Percentiles rank a stretch among this genome's conserved stretches.
phyloP scores from a whole-genome alignment of 2,113 vertebrate species.

The Telmatochromis bifrenatus region DNA sequence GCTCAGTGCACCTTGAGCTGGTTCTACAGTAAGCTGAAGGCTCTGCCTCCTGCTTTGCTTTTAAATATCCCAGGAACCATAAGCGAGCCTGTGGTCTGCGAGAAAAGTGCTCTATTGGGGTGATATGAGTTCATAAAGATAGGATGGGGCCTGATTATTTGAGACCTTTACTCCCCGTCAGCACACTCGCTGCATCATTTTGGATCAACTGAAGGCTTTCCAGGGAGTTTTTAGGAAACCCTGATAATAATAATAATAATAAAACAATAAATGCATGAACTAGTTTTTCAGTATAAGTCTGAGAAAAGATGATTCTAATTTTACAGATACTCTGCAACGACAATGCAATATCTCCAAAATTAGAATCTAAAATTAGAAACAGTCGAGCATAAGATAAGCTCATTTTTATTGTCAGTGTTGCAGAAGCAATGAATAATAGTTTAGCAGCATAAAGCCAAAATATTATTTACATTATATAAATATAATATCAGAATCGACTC shows the following conservation, averaged over 20 bases:
- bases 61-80: background rate
- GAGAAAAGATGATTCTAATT: background rate
- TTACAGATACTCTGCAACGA: background rate
- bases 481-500: background rate
- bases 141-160: background rate
- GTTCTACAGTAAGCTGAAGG: background rate
- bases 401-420: background rate
- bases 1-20: background rate
- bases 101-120: background rate
- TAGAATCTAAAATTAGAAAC: background rate
- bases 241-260: background rate
- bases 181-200: background rate
- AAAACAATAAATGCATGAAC: background rate
- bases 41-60: background rate
- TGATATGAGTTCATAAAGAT: background rate
- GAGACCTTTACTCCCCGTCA: background rate
- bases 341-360: background rate
- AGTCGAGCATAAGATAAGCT: accelerated
- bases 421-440: background rate
- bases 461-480: background rate
- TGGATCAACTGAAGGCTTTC: background rate
- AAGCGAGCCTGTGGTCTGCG: background rate
- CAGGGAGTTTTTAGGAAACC: background rate
- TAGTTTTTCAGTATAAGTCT: background rate
- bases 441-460: background rate